phyloP scores from a whole-genome alignment of 2,113 vertebrate genomes.

The Sander vitreus region DNA sequence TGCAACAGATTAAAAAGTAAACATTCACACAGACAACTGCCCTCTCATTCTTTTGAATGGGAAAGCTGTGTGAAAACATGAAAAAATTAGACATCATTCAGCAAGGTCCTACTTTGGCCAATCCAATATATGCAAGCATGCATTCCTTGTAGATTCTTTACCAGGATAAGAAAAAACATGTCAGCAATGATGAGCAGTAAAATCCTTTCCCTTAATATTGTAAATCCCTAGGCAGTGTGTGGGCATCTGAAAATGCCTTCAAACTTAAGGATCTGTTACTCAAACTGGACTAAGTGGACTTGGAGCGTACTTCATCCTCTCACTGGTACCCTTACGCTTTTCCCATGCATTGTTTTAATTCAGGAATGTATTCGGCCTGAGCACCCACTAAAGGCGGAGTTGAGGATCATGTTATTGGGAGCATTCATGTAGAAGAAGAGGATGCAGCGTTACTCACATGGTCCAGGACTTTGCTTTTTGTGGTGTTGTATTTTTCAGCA shows the following conservation, averaged over 20 bases:
- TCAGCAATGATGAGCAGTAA: too few relatives aligned
- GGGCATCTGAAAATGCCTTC: neutral
- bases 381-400: neutral
- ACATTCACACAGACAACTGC: neutral
- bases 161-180: too few relatives aligned
- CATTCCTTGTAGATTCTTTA: neutral
- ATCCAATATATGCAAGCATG: neutral
- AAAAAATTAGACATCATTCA: neutral
- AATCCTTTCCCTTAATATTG: neutral
- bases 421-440: neutral
- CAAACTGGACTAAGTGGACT: neutral
- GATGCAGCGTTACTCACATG: slow-evolving; percentile 87
- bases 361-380: neutral
- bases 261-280: neutral
- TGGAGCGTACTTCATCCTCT: neutral
- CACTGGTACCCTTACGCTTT: neutral
- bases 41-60: neutral
- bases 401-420: neutral
- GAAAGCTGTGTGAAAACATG: neutral
- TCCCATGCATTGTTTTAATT: neutral
- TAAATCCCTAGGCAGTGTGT: neutral
- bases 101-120: neutral
- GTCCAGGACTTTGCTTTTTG: slow-evolving; percentile 96
- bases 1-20: neutral
- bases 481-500: slow-evolving; percentile 93